These are phyloP conservation scores for Gambusia affinis DNA, from an alignment of 2,113 vertebrate genomes.

Conservation along the genomic window DNA sequence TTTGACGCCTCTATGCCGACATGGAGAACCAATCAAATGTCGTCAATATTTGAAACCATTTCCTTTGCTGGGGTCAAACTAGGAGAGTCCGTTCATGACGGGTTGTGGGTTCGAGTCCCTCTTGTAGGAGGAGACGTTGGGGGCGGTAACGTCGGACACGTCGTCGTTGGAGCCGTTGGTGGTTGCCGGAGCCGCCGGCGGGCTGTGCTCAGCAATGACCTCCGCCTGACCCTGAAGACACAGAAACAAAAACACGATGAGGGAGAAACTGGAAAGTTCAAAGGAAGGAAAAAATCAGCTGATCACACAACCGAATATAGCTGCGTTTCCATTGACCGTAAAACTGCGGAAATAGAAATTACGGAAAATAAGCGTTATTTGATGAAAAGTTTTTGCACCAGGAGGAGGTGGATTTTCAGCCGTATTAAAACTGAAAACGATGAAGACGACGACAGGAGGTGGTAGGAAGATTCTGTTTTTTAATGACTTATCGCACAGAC, in stretches of 20 bases:
- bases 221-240: slow-evolving; percentile 84
- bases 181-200: slow-evolving; percentile 77
- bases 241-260: not conserved
- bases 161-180: slow-evolving; percentile 86
- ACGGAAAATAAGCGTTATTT: too few species aligned
- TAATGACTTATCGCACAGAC: too few species aligned
- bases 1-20: slow-evolving; percentile 37
- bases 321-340: too few species aligned
- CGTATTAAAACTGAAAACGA: too few species aligned
- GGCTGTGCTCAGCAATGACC: slow-evolving; percentile 88
- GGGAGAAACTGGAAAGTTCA: not conserved
- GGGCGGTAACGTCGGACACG: slow-evolving; percentile 1
- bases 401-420: too few species aligned
- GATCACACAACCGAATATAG: too few species aligned
- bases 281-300: not conserved
- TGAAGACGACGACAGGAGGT: too few species aligned
- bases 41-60: slow-evolving; percentile 65
- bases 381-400: too few species aligned
- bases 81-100: slow-evolving; percentile 94
- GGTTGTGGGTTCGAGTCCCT: slow-evolving; percentile 84
- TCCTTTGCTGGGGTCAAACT: slow-evolving; percentile 69
- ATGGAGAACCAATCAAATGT: slow-evolving; percentile 32
- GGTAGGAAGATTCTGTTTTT: too few species aligned
- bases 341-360: too few species aligned
- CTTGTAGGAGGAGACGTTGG: slow-evolving; percentile 78